Conservation (phyloP, 2,797 vertebrate species). For the Varecia variegata region DNA sequence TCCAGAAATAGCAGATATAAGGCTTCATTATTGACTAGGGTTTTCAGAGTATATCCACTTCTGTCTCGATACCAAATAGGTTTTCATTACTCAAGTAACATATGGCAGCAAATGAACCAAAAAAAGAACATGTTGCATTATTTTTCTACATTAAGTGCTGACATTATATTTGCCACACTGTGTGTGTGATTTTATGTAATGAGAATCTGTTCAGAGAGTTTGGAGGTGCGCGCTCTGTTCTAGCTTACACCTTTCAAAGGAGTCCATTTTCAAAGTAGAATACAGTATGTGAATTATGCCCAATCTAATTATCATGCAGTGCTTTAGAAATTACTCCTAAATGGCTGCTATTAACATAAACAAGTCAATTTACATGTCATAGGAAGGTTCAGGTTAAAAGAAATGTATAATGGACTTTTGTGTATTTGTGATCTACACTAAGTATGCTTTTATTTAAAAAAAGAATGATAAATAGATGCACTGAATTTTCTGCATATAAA, state of each 20-base stretch:
- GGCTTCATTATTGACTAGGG: constrained; percentile 71
- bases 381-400: constrained; percentile 63
- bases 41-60: constrained; percentile 58
- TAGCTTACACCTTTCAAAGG: constrained; percentile 63
- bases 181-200: constrained; percentile 67
- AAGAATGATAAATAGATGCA: neutral
- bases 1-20: constrained; percentile 74
- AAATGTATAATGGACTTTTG: constrained; percentile 63
- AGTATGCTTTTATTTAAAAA: constrained; percentile 59
- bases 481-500: constrained; percentile 1
- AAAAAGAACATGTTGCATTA: constrained; percentile 69
- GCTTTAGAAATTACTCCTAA: constrained; percentile 74
- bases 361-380: constrained; percentile 76
- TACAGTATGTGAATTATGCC: constrained; percentile 65
- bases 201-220: constrained; percentile 76
- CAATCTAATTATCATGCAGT: constrained; percentile 69
- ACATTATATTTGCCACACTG: constrained; percentile 67
- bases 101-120: constrained; percentile 77
- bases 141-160: constrained; percentile 72
- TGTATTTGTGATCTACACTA: constrained; percentile 58
- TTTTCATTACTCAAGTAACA: constrained; percentile 77
- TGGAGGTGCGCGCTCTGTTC: constrained; percentile 65
- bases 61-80: constrained; percentile 70
- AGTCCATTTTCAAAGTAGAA: constrained; percentile 75
- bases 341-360: constrained; percentile 73